Evolutionary conservation across 2,888 invertebrate species (phyloP), one percentile per base, ranked within the genome.

Genomic region (Electrophaes corylata): DNA sequence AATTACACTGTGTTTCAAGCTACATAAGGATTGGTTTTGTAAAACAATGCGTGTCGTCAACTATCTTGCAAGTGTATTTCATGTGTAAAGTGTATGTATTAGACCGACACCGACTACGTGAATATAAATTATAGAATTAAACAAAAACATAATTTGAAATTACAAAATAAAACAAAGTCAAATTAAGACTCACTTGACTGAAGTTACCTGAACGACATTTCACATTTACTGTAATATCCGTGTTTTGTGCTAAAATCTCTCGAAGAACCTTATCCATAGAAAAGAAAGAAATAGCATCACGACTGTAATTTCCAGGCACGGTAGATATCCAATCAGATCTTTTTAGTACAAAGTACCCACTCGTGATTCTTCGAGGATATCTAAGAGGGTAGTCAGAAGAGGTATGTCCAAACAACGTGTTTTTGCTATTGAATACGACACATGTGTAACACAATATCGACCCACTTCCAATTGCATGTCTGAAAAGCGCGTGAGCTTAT

Each of bases 401-500:
- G n/a, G n/a, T n/a, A n/a, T n/a, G n/a, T n/a, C n/a, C n/a, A n/a
- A n/a, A n/a, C n/a, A n/a, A 52, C 26, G 45, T 51, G 49, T 62
- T 53, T n/a, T 56, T 41, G 43, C 55, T 54, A 19, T 46, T n/a
- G 33, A 29, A 39, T 14, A 47, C 46, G 31, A 33, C 53, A 57
- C 50, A 4, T 16, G 44, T 44, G 61, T 55, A 45, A 31, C 33
- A 50, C 54, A 58, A 52, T 47, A 43, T 23, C 43, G 46, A 44
- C 57, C 64, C 61, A 62, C 26, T 50, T 58, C 51, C 62, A 37
- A 47, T 56, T 60, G 65, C 63, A 65, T 58, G 46, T 59, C 57
- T 44, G 52, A 65, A 60, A 67, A 67, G 67, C 67, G 67, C 59
- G 67, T 67, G 67, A 67, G 67, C 65, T 64, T 67, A 67, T 67